Conservation (phyloP, 2,113 vertebrate genomes). For the Neomonachus schauinslandi region DNA sequence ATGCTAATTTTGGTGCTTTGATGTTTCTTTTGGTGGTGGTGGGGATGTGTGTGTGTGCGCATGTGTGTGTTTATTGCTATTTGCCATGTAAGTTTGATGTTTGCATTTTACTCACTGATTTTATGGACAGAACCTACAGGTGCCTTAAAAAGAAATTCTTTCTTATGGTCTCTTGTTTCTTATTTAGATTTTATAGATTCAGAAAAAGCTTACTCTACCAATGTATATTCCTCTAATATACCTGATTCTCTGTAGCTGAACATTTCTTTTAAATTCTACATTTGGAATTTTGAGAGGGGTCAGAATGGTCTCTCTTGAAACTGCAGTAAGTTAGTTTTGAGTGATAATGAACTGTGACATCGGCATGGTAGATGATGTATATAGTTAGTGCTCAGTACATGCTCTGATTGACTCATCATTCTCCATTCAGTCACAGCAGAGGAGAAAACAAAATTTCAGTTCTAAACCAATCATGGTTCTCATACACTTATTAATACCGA, state of each 20-base stretch:
- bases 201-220: background rate
- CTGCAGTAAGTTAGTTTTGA: background rate
- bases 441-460: background rate
- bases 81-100: background rate
- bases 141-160: background rate
- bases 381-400: background rate
- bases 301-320: background rate
- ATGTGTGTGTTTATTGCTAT: background rate
- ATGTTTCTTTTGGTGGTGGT: background rate
- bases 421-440: background rate
- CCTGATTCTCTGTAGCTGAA: background rate
- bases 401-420: background rate
- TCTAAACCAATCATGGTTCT: background rate
- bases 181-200: background rate
- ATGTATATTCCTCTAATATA: background rate
- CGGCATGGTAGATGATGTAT: background rate
- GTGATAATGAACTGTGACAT: background rate
- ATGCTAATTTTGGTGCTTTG: background rate
- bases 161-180: background rate
- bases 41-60: background rate
- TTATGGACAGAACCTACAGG: constrained; percentile 21
- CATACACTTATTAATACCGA: background rate
- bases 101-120: background rate
- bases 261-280: background rate
- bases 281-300: background rate